phyloP scores from a whole-genome alignment of 2,797 vertebrate genomes.

The Notamacropus eugenii region DNA sequence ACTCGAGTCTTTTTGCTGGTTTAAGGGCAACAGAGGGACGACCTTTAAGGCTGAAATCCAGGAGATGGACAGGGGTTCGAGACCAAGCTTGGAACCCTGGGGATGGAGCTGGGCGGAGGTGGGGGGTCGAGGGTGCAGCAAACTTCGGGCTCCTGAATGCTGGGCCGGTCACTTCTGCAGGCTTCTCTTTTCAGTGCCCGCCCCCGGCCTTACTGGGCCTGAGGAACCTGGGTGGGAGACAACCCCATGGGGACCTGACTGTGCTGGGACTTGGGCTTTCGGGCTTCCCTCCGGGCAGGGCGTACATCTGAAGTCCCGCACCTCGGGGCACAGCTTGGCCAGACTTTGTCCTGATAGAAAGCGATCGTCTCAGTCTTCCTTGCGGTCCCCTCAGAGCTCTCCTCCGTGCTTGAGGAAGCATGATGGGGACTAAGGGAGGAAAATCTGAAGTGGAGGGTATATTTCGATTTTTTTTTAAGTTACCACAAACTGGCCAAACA shows the following conservation, averaged over 20 bases:
- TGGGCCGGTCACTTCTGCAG: background rate
- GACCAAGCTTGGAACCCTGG: conserved; percentile 49
- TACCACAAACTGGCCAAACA: background rate
- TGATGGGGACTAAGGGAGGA: background rate
- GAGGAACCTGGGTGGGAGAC: conserved; percentile 14
- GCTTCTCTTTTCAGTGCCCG: background rate
- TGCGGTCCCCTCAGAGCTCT: background rate
- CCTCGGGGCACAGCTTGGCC: background rate
- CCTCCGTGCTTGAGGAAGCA: background rate
- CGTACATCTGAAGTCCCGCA: background rate
- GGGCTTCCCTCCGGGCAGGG: background rate
- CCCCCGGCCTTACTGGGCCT: conserved; percentile 19
- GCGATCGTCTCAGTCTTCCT: background rate
- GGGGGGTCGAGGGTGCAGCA: background rate
- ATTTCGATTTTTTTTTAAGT: background rate
- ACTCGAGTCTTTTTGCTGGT: background rate
- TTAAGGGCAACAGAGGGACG: background rate
- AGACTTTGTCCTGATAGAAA: background rate
- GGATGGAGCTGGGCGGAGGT: conserved; percentile 45
- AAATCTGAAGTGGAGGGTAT: background rate
- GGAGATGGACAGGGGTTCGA: conserved; percentile 55
- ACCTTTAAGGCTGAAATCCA: background rate
- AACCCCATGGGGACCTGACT: background rate
- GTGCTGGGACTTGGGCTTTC: too few species aligned
- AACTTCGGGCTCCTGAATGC: background rate